Evolutionary conservation across 2,113 vertebrate genomes (phyloP), one percentile per base, ranked within the genome.

Genomic region (Speoplatyrhinus poulsoni): DNA sequence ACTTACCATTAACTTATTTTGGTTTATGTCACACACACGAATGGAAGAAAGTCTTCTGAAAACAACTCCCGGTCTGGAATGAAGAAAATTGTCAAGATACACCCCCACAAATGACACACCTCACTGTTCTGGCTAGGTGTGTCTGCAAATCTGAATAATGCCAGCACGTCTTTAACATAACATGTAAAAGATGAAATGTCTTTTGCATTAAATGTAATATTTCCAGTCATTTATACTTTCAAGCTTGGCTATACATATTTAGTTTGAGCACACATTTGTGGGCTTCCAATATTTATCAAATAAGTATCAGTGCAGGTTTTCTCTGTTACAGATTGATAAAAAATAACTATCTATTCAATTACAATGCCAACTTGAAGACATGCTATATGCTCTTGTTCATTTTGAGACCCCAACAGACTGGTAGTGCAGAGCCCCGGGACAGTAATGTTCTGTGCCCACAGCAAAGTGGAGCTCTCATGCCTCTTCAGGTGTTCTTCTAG

Each of bases 11-110:
- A 58, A 59, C 32, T 70, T 73, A 86, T 84, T 71, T 65, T 0
- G 6, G 13, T 58, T 72, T 57, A 36, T 41, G 76, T 77, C 16
- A 32, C 71, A 55, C 50, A 54, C 56, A 8, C 69, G 63, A 57
- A 26, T 7, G 75, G 65, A 65, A 65, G 57, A 12, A 41, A 73
- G 70, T 75, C 26, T 41, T 82, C 70, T 84, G 80, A 70, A 46
- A 50, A 49, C 69, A 58, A 36, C 46, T 59, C 3, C 2, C 11
- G 47, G 47, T 50, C 72, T 0, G 67, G 75, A 66, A 48, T n/a
- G 48, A 68, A 79, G 66, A 65, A 41, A 16, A 65, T 67, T 1
- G 9, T 0, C 1, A 75, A 65, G 81, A 6, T 72, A 73, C 83
- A 9, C 81, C 83, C 78, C 64, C 70, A 75, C 32, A 55, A 19